Evolutionary conservation across 2,113 vertebrate species (phyloP).

Genomic region (Sakesphorus luctuosus): DNA sequence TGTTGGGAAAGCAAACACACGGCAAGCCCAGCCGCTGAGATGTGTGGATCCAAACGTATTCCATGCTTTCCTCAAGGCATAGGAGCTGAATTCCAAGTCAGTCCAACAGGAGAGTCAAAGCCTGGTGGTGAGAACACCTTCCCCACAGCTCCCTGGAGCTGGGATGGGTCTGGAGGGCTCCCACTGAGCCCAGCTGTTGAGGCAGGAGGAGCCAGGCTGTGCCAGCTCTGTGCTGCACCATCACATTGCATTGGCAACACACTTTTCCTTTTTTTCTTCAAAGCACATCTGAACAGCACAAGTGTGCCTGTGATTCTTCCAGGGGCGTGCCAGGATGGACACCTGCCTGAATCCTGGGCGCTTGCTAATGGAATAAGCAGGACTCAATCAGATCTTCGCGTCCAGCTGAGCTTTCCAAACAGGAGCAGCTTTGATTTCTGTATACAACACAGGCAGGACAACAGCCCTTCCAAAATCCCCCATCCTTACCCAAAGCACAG

Average conservation of each 20-base stretch:
- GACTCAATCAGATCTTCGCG: neutral
- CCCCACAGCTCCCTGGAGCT: neutral
- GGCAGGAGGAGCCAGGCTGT: neutral
- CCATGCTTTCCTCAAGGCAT: neutral
- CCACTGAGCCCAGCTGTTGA: constrained; percentile 54
- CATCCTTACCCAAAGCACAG: neutral
- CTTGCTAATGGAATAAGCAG: constrained; percentile 34
- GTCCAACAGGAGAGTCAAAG: neutral
- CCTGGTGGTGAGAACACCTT: neutral
- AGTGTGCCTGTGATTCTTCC: neutral
- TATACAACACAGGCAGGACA: neutral
- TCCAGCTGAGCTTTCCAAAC: constrained; percentile 24
- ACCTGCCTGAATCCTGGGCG: constrained; percentile 49
- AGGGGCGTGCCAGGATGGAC: constrained; percentile 31
- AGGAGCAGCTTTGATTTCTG: constrained; percentile 23
- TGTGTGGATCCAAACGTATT: neutral
- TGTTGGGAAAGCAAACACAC: neutral
- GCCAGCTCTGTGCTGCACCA: neutral
- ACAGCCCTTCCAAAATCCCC: neutral
- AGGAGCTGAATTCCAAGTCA: neutral
- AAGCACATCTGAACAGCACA: neutral
- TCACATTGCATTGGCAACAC: neutral
- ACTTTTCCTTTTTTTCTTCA: neutral
- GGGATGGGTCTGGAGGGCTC: neutral
- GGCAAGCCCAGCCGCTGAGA: neutral